phyloP scores from a whole-genome alignment of 1,140 invertebrate genomes.

The Drosophila busckii region DNA sequence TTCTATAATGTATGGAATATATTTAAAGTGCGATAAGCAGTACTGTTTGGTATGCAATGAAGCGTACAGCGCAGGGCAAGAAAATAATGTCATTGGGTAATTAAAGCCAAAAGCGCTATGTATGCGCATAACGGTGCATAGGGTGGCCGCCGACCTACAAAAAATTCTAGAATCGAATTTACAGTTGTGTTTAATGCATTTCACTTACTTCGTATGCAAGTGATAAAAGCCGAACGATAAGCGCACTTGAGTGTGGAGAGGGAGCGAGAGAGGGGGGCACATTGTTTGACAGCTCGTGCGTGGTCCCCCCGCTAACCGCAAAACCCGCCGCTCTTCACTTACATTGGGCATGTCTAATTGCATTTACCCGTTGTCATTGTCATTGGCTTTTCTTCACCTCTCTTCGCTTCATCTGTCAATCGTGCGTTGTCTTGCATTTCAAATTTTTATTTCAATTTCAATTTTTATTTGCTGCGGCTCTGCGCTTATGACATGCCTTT shows the following conservation, averaged over 20 bases:
- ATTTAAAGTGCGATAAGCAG: too few relatives aligned
- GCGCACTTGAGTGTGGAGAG: not conserved
- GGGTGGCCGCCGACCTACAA: conserved; percentile 1
- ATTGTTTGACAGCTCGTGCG: not conserved
- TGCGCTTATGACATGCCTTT: conserved; percentile 21
- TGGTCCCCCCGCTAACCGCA: not conserved
- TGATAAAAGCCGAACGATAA: conserved; percentile 50
- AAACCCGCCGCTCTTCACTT: not conserved
- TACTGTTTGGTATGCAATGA: too few relatives aligned
- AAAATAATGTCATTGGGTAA: too few relatives aligned
- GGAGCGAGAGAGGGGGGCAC: not conserved
- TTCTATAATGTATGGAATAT: too few relatives aligned
- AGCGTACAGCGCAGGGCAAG: too few relatives aligned
- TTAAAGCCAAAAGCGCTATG: conserved; percentile 42
- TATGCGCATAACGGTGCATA: conserved; percentile 10
- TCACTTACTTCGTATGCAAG: conserved; percentile 44
- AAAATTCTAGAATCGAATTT: conserved; percentile 26
- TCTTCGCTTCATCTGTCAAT: conserved; percentile 27
- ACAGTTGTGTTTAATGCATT: conserved; percentile 56
- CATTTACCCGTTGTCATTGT: conserved; percentile 29
- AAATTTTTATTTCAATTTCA: conserved; percentile 22
- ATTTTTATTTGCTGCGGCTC: not conserved
- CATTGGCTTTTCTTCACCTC: not conserved
- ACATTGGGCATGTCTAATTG: conserved; percentile 54
- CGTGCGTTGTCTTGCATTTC: conserved; percentile 31